Evolutionary conservation across 2,113 vertebrate species (phyloP), one percentile per base, ranked within the genome.

Genomic region (Oxygymnocypris stewartii): DNA sequence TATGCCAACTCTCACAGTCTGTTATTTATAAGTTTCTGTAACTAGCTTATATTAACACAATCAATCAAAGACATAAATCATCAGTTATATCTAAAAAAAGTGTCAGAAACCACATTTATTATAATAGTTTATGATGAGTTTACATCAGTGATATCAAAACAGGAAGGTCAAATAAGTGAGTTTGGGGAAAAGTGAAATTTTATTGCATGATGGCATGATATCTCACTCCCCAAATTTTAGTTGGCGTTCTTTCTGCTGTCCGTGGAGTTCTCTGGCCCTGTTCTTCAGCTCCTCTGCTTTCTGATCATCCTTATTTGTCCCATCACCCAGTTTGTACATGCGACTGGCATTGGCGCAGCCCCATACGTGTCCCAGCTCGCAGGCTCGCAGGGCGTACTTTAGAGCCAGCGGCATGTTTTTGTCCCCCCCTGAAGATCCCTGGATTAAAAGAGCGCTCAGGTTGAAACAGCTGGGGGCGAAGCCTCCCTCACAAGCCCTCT

Each of bases 321-420:
- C 98, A 25, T 99, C 97, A 23, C 98, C 98, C 13, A 99, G 92
- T 90, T 90, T 98, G 91, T 97, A 99, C 96, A 99, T 99, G 81
- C 97, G 97, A 79, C 98, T 99, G 87, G 97, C 97, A 1, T 99
- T 99, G 84, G 96, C 96, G 59, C 98, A 99, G 69, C 95, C 98
- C 97, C 96, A 99, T 0, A 97, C 28, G 2, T 99, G 97, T 87
- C 97, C 97, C 88, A 99, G 91, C 83, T 98, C 96, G 90, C 98
- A 99, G 10, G 96, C 97, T 83, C 93, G 96, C 92, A 95, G 84
- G 0, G 98, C 95, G 59, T 96, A 99, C 86, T 94, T 93, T 61
- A 97, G 90, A 10, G 97, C 98, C 18, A 6, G 80, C 42, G 10
- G 84, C 98, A 99, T 98, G 91, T 98, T 94, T 86, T 95, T 96